These are phyloP conservation scores for Micoletzkya japonica DNA, from an alignment of 2,888 invertebrate species.

Conservation along the genomic window DNA sequence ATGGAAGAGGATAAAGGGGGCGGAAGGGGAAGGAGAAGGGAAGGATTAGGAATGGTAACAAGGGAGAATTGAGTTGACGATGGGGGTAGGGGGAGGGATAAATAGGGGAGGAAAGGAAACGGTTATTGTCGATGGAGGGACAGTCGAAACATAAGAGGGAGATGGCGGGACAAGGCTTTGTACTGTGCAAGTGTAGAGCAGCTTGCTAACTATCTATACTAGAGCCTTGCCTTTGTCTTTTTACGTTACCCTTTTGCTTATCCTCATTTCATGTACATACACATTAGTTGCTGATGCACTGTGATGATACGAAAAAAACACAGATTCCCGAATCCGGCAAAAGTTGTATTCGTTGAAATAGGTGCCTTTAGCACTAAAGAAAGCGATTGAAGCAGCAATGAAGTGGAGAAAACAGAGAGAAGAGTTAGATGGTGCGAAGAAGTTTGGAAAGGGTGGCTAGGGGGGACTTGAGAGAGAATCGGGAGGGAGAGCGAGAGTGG, in stretches of 20 bases:
- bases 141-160: background rate
- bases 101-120: background rate
- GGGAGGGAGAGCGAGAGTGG: slow-evolving; percentile 5
- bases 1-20: background rate
- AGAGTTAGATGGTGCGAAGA: no score
- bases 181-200: slow-evolving; percentile 7
- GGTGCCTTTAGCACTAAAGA: no score
- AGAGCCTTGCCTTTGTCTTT: background rate
- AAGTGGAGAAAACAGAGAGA: slow-evolving; percentile 4
- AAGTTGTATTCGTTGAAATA: no score
- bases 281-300: no score
- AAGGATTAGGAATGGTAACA: background rate
- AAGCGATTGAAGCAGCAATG: no score
- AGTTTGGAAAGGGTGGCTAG: slow-evolving; percentile 1
- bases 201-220: background rate
- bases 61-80: background rate
- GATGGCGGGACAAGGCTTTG: background rate
- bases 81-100: background rate
- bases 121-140: background rate
- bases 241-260: background rate
- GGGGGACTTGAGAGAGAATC: background rate
- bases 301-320: no score
- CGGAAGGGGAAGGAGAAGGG: background rate
- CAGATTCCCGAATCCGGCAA: no score
- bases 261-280: no score